A percentile compares a stretch with the other conserved stretches of the same genome.
These are phyloP conservation scores for Choristoneura rosaceana DNA, from an alignment of 2,888 invertebrate genomes.

Conservation along the genomic window DNA sequence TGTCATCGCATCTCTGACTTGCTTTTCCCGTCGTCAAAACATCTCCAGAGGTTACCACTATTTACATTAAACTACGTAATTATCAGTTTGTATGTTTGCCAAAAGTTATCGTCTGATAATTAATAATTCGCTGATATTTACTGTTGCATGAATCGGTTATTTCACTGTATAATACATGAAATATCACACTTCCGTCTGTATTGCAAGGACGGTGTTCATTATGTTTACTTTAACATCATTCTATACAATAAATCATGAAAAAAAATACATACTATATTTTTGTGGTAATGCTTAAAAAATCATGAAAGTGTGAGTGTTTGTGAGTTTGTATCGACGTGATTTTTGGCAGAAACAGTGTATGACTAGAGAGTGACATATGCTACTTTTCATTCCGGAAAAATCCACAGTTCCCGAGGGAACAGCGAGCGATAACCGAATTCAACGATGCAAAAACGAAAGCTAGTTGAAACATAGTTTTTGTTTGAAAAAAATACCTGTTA, in stretches of 20 bases:
- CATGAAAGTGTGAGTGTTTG: too few relatives aligned
- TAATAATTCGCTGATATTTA: conserved; percentile 14
- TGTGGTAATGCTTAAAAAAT: too few relatives aligned
- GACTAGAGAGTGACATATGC: too few relatives aligned
- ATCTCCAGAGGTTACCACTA: not conserved
- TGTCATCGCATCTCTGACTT: not conserved
- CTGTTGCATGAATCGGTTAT: not conserved
- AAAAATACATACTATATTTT: too few relatives aligned
- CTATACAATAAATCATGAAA: not conserved
- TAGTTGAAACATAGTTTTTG: too few relatives aligned
- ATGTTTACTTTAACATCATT: not conserved
- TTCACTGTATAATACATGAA: not conserved
- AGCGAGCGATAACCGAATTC: too few relatives aligned
- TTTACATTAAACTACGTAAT: not conserved
- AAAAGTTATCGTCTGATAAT: conserved; percentile 14
- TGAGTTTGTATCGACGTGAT: too few relatives aligned
- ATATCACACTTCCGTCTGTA: not conserved
- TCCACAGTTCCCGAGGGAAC: too few relatives aligned
- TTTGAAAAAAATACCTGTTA: too few relatives aligned
- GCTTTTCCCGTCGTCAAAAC: not conserved
- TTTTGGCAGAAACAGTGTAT: too few relatives aligned
- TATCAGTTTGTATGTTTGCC: not conserved
- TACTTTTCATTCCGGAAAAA: too few relatives aligned
- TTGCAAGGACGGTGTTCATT: not conserved
- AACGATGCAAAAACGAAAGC: too few relatives aligned